Base-by-base conservation (phyloP, 2,888 invertebrate species). In the Drosophila aldrichi region DNA sequence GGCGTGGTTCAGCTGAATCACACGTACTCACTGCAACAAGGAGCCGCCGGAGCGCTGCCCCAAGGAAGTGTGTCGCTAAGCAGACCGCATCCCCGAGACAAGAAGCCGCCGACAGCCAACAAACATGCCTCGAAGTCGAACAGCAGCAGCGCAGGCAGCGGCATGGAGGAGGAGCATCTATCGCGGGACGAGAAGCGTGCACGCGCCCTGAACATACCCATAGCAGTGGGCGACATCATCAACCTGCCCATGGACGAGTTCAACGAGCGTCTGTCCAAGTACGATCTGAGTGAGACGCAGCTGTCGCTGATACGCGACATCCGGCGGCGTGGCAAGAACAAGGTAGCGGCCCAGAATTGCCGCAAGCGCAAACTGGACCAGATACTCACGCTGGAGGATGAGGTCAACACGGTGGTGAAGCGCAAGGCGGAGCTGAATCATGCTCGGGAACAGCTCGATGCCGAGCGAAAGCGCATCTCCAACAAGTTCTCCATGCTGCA, bases 271-370 rank as follows among this genome's bases (percentile, higher is more conserved):
- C 94, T 99, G 25, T 97, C 97, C 56, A 98, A 98, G 89, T 97
- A 97, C 92, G 98, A 98, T 93, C 94, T 99, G 62, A 97, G 96
- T 75, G 98, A 98, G 91, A 95, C 97, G 2, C 99, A 99, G 90
- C 94, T 98, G 41, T 97, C 98, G 0, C 95, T 99, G 38, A 98
- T 99, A 73, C 94, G 98, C 73, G 98, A 99, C 91, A 99, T 99
- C 48, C 94, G 99, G 46, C 94, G 98, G 52, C 94, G 96, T 54
- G 98, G 98, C 54, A 98, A 98, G 93, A 98, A 98, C 92, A 98
- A 98, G 95, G 98, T 99, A 65, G 99, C 99, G 0, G 99, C 99
- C 0, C 98, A 99, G 92, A 99, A 99, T 94, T 99, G 99, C 93
- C 96, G 99, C 79, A 98, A 99, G 91, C 95, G 99, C 60, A 99